A percentile compares a stretch with the other conserved stretches of the same genome.
Conservation (phyloP, 2,888 invertebrate genomes). For the Torymus auratus region DNA sequence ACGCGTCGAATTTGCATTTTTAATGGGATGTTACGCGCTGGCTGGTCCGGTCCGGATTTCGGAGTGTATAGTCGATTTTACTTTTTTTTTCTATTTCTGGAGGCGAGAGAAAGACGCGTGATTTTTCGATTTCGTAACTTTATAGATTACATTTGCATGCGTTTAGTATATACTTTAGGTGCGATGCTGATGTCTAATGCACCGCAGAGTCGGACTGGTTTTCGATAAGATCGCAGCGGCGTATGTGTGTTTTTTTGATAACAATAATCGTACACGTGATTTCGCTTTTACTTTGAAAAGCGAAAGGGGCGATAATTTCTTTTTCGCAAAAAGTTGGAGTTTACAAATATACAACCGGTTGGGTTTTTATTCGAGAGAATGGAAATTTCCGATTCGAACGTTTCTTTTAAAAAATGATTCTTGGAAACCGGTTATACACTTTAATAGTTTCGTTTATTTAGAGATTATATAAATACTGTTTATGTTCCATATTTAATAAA, state of each 20-base stretch:
- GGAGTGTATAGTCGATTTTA: background rate
- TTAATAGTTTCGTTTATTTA: no score
- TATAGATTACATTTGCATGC: slow-evolving; percentile 21
- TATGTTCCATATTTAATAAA: no score
- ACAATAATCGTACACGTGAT: background rate
- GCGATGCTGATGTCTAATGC: no score
- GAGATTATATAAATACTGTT: no score
- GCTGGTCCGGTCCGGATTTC: slow-evolving; percentile 7
- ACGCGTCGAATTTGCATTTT: slow-evolving; percentile 42
- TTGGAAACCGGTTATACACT: no score
- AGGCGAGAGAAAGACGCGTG: background rate
- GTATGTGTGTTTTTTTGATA: background rate
- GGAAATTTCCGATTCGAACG: no score
- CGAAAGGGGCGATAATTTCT: background rate
- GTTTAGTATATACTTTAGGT: background rate
- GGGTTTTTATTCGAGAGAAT: background rate
- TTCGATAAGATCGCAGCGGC: no score
- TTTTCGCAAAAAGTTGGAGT: background rate
- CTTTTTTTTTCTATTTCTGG: slow-evolving; percentile 3
- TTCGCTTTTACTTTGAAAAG: background rate
- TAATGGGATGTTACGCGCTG: slow-evolving; percentile 49
- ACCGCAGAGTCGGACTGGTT: no score
- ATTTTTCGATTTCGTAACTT: slow-evolving; percentile 31
- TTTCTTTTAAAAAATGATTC: no score
- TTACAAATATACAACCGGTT: background rate